Conservation (phyloP, 2,797 vertebrate species). For the Bradypodion pumilum region DNA sequence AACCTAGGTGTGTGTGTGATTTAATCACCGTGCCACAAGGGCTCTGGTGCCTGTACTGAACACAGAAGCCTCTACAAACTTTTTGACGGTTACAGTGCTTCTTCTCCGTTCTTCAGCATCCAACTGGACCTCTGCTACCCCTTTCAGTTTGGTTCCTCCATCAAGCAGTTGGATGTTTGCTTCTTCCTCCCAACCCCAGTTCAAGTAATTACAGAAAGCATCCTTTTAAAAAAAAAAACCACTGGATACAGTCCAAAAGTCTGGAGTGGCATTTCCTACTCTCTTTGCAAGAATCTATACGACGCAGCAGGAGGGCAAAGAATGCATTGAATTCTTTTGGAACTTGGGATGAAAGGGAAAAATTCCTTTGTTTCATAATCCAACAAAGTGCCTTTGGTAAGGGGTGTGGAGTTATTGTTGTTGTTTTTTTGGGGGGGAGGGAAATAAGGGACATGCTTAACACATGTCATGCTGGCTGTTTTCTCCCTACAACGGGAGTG, state of each 20-base stretch:
- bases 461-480: neutral
- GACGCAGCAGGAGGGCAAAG: conserved; percentile 21
- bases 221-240: neutral
- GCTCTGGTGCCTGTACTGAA: too few species aligned
- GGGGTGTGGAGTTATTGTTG: too few species aligned
- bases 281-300: conserved; percentile 34
- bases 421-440: neutral
- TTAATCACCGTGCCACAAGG: too few species aligned
- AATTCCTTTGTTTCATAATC: neutral
- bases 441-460: neutral
- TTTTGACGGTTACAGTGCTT: rapidly evolving
- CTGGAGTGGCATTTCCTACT: neutral
- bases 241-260: conserved; percentile 16
- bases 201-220: conserved; percentile 1
- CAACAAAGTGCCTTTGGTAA: neutral
- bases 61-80: too few species aligned
- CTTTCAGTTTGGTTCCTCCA: neutral
- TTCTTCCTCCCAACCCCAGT: neutral
- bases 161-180: neutral
- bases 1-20: too few species aligned
- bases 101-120: neutral
- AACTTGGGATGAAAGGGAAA: neutral
- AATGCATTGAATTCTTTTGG: conserved; percentile 11
- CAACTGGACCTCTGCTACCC: neutral
- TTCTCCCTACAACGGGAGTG: neutral